A percentile compares a stretch with the other conserved stretches of the same genome.
phyloP scores from a whole-genome alignment of 2,888 invertebrate genomes.

The Drosophila affinis region DNA sequence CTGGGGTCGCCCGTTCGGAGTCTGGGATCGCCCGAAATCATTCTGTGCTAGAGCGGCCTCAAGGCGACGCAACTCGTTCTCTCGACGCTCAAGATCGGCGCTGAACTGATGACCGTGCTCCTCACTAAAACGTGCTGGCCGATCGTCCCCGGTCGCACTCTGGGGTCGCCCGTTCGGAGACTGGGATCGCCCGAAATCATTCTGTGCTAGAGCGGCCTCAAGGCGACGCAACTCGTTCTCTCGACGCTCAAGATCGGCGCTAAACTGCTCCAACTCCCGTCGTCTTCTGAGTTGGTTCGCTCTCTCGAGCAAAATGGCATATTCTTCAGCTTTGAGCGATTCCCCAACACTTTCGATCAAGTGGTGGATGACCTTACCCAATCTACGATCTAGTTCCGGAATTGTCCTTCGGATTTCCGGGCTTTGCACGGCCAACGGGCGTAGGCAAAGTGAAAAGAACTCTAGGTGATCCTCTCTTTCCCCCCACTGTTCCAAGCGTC shows the following conservation, averaged over 20 bases:
- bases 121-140: background rate
- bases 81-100: background rate
- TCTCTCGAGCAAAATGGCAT: background rate
- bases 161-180: background rate
- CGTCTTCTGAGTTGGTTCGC: background rate
- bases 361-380: background rate
- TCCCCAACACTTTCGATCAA: background rate
- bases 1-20: background rate
- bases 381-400: background rate
- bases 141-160: background rate
- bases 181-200: background rate
- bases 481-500: background rate
- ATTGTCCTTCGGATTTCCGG: background rate
- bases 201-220: background rate
- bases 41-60: background rate
- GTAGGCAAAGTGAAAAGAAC: background rate
- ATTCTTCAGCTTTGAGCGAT: background rate
- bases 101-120: background rate
- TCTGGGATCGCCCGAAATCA: background rate
- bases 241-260: background rate
- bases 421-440: background rate
- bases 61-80: background rate
- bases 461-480: background rate
- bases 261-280: background rate
- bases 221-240: background rate